phyloP scores from a whole-genome alignment of 1,140 invertebrate genomes.

The Cotesia typhae region DNA sequence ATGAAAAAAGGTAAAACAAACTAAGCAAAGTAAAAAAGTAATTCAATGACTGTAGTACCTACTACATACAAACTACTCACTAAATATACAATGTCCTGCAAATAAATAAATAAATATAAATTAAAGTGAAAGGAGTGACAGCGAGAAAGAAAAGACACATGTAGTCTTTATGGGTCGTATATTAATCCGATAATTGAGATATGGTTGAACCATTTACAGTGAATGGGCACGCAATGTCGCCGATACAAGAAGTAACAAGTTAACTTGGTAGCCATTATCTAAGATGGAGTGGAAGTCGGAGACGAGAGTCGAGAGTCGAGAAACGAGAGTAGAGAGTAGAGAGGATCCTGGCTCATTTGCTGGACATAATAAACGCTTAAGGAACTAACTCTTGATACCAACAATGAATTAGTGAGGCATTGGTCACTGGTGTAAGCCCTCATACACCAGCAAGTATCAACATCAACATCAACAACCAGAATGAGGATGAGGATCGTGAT shows the following conservation, averaged over 20 bases:
- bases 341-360: too few species aligned
- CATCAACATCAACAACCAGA: too few species aligned
- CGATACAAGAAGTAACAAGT: constrained; percentile 8
- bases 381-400: too few species aligned
- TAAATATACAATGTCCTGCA: too few species aligned
- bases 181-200: constrained; percentile 39
- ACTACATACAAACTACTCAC: too few species aligned
- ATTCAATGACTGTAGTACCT: too few species aligned
- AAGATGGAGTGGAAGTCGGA: not conserved
- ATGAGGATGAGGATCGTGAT: not conserved
- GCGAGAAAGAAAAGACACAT: constrained; percentile 17
- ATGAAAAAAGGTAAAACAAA: not conserved
- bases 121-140: not conserved
- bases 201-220: constrained; percentile 7
- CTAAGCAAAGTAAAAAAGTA: too few species aligned
- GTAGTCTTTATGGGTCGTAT: constrained; percentile 29
- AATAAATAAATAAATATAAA: not conserved
- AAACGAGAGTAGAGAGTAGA: too few species aligned
- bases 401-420: not conserved
- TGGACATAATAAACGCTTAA: too few species aligned
- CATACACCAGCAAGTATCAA: not conserved
- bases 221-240: constrained; percentile 3
- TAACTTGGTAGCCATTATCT: constrained; percentile 4
- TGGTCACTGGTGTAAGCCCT: not conserved
- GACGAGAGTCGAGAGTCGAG: not conserved